phyloP scores from a whole-genome alignment of 2,113 vertebrate genomes.

The Potamarius usumacintae region DNA sequence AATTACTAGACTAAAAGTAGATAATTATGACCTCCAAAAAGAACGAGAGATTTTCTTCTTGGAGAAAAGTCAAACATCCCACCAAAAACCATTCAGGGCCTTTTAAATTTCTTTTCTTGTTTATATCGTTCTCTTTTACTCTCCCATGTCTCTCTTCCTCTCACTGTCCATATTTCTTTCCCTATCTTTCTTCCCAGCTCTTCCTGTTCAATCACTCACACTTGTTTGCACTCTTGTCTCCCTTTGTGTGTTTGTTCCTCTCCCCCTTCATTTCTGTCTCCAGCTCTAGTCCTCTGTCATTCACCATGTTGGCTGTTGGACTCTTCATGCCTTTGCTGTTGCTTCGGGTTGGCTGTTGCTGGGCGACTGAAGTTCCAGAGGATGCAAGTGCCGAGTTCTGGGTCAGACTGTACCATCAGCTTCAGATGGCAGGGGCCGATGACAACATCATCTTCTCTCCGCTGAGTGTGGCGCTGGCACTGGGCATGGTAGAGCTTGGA shows the following conservation, averaged over 20 bases:
- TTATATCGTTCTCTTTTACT: not conserved
- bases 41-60: too few relatives aligned
- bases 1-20: not conserved
- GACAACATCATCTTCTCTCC: conserved; percentile 97
- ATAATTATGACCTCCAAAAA: not conserved
- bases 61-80: not conserved
- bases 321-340: conserved; percentile 78
- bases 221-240: conserved; percentile 16
- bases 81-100: not conserved
- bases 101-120: not conserved
- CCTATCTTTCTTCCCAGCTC: not conserved
- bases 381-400: conserved; percentile 86
- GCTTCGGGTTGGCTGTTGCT: conserved; percentile 72
- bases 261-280: conserved; percentile 13
- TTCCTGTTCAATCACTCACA: not conserved
- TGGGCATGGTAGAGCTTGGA: conserved; percentile 94
- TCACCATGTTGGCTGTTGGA: conserved; percentile 79
- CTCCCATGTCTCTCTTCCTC: not conserved
- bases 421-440: conserved; percentile 81
- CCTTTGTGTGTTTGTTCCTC: not conserved
- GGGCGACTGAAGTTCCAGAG: conserved; percentile 78
- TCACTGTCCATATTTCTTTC: not conserved
- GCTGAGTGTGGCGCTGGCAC: conserved; percentile 82
- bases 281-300: conserved; percentile 41
- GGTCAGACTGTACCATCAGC: conserved; percentile 88